Base-by-base conservation (phyloP, 2,113 vertebrate species). In the Sinocyclocheilus anshuiensis region DNA sequence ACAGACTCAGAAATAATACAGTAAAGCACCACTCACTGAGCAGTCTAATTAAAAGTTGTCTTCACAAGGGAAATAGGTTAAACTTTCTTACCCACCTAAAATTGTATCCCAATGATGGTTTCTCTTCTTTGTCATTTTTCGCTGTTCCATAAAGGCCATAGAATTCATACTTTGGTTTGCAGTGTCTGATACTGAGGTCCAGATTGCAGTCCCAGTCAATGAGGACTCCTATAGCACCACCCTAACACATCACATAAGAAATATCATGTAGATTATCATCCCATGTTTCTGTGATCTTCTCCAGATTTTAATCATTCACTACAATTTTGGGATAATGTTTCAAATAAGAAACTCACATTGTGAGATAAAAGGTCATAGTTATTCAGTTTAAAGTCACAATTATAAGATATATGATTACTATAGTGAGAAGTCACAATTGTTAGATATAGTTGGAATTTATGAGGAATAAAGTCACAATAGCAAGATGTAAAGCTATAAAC, bases 151-250 rank as follows among this genome's bases (percentile, higher is more conserved):
- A 97, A 4, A 99, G 95, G 20, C 97, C 96, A 0, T 98, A 96
- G 89, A 99, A 99, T 81, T 90, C 82, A 59, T 99, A 99, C 65
- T 91, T 4, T 1, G 98, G 98, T 82, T 93, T 95, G 89, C 98
- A 99, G 85, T 97, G 81, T 13, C 69, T 92, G 1, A 95, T 10
- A 0, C 93, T 89, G 92, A 94, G 90, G 80, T 99, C 98, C 0
- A 99, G 92, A 94, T 99, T 97, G 59, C 98, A 99, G 7, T 96
- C 91, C 98, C 98, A 99, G 88, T 97, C 95, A 1, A 99, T 94
- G 85, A 97, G 95, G 87, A 99, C 96, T 4, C 97, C 96, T 11
- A 99, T 96, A 69, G 96, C 94, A 6, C 97, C 97, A 0, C 98
- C 98, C 98, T 99, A 91, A 72, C 72, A 10, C 59, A 48, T 88